phyloP scores from a whole-genome alignment of 2,113 vertebrate genomes.

The Tinamus guttatus region DNA sequence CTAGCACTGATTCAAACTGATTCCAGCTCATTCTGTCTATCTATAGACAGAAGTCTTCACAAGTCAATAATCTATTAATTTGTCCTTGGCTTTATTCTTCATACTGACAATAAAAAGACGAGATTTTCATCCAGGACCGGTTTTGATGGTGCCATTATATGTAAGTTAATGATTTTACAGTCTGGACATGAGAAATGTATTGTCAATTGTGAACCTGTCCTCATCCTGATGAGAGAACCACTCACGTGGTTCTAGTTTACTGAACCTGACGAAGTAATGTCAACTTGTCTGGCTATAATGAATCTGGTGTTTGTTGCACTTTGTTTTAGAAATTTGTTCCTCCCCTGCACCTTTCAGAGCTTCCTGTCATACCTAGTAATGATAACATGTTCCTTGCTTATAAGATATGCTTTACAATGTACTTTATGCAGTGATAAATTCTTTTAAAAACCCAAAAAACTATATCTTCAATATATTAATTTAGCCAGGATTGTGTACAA shows the following conservation, averaged over 20 bases:
- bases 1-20: background rate
- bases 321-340: background rate
- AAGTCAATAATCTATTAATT: background rate
- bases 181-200: accelerated
- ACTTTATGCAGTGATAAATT: background rate
- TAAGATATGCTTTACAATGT: background rate
- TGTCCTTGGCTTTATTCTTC: background rate
- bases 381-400: background rate
- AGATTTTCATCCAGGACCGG: background rate
- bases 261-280: background rate
- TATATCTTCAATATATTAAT: background rate
- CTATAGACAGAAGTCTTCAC: background rate
- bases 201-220: background rate
- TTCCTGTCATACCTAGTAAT: background rate
- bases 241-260: background rate
- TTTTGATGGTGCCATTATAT: background rate
- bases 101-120: background rate
- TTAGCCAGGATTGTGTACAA: background rate
- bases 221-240: background rate
- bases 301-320: background rate
- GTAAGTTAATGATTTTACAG: background rate
- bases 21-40: background rate
- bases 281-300: too few relatives aligned
- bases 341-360: background rate
- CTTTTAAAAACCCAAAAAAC: background rate